Conservation (phyloP, 2,797 vertebrate species). For the Melanotaenia boesemani region DNA sequence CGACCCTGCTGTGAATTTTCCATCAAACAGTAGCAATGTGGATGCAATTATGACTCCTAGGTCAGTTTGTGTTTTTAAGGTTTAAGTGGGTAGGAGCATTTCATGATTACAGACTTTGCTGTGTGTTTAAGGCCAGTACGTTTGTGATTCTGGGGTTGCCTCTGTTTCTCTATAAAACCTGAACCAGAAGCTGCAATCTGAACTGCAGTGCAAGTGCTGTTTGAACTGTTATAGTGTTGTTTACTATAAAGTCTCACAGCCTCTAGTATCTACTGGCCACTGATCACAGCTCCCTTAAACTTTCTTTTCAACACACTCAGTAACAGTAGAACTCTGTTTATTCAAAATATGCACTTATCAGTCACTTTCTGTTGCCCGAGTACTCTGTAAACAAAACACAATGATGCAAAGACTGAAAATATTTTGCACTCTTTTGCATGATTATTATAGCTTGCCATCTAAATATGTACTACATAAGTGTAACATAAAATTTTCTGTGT, state of each 20-base stretch:
- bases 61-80: constrained; percentile 79
- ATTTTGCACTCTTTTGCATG: constrained; percentile 18
- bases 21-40: constrained; percentile 78
- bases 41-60: constrained; percentile 76
- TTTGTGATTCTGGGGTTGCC: constrained; percentile 79
- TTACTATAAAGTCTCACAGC: constrained; percentile 59
- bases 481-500: constrained; percentile 22
- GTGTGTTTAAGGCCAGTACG: constrained; percentile 77
- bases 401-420: constrained; percentile 28
- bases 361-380: constrained; percentile 43
- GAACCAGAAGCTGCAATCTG: constrained; percentile 63
- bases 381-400: constrained; percentile 17
- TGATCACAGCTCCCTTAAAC: constrained; percentile 52
- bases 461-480: not conserved
- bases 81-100: constrained; percentile 77
- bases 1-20: constrained; percentile 52
- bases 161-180: constrained; percentile 68
- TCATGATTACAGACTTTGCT: constrained; percentile 79
- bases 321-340: constrained; percentile 52
- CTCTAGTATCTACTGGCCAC: constrained; percentile 48
- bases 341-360: constrained; percentile 28
- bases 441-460: constrained; percentile 15
- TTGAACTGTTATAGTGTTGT: constrained; percentile 69
- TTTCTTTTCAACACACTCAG: constrained; percentile 60
- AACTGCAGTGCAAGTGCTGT: constrained; percentile 63